These are phyloP conservation scores for Phyllotis vaccarum DNA, from an alignment of 2,797 vertebrate species.

Conservation along the genomic window DNA sequence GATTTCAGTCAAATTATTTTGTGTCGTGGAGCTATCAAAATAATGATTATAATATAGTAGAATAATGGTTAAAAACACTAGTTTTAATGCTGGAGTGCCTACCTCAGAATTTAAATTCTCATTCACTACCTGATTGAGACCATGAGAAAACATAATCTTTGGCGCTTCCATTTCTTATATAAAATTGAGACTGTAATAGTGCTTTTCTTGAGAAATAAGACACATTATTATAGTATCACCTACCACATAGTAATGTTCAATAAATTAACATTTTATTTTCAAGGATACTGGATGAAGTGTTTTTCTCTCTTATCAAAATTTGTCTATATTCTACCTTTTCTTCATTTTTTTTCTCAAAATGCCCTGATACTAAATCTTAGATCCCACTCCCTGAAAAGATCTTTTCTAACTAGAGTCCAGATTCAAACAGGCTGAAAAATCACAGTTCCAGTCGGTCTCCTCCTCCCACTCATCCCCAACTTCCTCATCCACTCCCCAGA, in stretches of 20 bases:
- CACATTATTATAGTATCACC: not conserved
- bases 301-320: not conserved
- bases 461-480: too few relatives aligned
- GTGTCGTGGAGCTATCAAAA: not conserved
- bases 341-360: not conserved
- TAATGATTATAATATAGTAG: not conserved
- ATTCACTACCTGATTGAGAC: not conserved
- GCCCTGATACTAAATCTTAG: constrained; percentile 20
- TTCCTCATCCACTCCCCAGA: too few relatives aligned
- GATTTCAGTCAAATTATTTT: constrained; percentile 29
- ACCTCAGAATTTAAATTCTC: not conserved
- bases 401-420: not conserved
- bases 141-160: not conserved
- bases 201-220: not conserved
- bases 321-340: not conserved
- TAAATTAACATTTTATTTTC: constrained; percentile 25
- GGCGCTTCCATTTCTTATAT: not conserved
- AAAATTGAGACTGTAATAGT: not conserved
- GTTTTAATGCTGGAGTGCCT: not conserved
- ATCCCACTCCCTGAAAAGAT: not conserved
- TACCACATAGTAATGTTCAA: not conserved
- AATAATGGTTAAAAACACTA: not conserved
- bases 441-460: too few relatives aligned
- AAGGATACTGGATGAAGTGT: not conserved
- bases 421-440: not conserved